These are phyloP conservation scores for Agrenia bidenticulata DNA, from an alignment of 2,888 invertebrate species.

Conservation along the genomic window DNA sequence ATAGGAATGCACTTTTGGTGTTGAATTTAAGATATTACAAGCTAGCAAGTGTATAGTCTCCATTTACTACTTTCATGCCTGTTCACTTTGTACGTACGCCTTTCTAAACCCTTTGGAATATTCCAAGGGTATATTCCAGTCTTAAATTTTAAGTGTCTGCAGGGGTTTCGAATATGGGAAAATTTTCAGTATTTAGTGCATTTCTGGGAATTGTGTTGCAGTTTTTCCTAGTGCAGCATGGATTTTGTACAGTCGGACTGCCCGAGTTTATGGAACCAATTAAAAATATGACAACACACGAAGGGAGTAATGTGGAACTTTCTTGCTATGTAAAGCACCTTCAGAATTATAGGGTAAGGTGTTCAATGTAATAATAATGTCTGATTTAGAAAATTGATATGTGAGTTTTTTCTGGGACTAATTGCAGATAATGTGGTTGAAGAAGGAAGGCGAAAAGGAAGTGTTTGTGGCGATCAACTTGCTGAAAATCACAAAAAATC, in stretches of 20 bases:
- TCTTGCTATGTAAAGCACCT: slow-evolving; percentile 43
- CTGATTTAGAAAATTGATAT: background rate
- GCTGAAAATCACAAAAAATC: slow-evolving; percentile 43
- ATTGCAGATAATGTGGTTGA: slow-evolving; percentile 47
- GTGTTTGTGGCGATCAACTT: slow-evolving; percentile 41
- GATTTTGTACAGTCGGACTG: background rate
- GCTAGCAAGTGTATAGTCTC: too few relatives aligned
- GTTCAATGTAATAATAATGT: background rate
- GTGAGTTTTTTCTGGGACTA: background rate
- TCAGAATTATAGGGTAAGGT: slow-evolving; percentile 40
- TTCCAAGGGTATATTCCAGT: too few relatives aligned
- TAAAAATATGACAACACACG: slow-evolving; percentile 40
- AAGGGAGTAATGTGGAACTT: slow-evolving; percentile 46
- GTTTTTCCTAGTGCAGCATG: too few relatives aligned
- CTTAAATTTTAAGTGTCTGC: too few relatives aligned
- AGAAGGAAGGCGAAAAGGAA: slow-evolving; percentile 34
- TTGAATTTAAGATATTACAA: too few relatives aligned
- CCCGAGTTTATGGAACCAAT: slow-evolving; percentile 46
- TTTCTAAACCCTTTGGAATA: too few relatives aligned
- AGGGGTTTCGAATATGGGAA: background rate
- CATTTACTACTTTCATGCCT: too few relatives aligned
- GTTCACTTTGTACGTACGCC: too few relatives aligned
- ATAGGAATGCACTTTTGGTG: too few relatives aligned
- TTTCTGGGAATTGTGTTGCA: too few relatives aligned
- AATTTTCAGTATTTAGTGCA: background rate